Evolutionary conservation across 2,888 invertebrate genomes (phyloP).

Genomic region (Herminia tarsipennalis): DNA sequence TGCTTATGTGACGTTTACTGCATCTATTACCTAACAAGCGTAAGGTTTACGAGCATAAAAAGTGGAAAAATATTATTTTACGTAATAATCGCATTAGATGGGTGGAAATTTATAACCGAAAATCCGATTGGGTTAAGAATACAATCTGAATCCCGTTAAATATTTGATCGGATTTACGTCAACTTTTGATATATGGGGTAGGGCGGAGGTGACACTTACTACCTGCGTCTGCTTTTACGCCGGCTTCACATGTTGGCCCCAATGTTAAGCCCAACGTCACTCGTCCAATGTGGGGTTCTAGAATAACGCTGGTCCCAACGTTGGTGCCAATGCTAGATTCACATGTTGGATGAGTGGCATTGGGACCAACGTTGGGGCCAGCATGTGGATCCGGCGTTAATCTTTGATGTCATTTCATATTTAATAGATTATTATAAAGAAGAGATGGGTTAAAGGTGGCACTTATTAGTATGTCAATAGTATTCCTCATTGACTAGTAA

Average conservation of each 20-base stretch:
- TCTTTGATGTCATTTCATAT: background rate
- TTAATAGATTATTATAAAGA: background rate
- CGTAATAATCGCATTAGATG: conserved; percentile 69
- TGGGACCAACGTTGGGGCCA: no score
- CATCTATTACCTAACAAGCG: conserved; percentile 47
- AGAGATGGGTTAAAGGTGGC: background rate
- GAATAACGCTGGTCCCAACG: no score
- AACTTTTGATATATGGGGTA: conserved; percentile 68
- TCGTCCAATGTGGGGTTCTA: no score
- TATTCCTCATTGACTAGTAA: background rate
- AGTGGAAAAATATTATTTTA: conserved; percentile 55
- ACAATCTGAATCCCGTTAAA: conserved; percentile 75
- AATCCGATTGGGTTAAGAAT: conserved; percentile 59
- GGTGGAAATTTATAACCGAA: conserved; percentile 61
- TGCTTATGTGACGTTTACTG: conserved; percentile 37
- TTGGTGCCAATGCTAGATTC: no score
- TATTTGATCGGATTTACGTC: conserved; percentile 82
- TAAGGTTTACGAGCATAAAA: conserved; percentile 43
- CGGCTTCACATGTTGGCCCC: no score
- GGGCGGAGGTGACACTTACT: conserved; percentile 41
- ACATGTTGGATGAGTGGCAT: no score
- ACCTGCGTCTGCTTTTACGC: conserved; percentile 28
- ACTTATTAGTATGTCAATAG: background rate
- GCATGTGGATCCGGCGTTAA: no score
- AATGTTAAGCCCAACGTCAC: no score